These are phyloP conservation scores for Gnathonemus longibarbis DNA, from an alignment of 2,113 vertebrate genomes.

Conservation along the genomic window DNA sequence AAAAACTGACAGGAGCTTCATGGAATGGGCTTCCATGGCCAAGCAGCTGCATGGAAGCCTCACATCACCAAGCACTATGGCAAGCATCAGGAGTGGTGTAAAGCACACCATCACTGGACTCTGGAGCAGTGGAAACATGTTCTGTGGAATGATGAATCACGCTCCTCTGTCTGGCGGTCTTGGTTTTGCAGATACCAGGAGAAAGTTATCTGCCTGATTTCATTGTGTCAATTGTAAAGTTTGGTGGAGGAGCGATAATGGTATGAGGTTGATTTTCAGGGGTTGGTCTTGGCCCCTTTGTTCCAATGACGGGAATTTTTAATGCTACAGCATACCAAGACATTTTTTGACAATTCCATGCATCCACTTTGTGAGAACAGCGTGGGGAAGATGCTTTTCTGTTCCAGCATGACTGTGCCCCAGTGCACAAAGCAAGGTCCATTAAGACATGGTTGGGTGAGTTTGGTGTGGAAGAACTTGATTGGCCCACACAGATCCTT, in stretches of 20 bases:
- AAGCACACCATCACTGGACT: too few species aligned
- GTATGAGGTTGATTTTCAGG: background rate
- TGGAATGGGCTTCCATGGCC: too few species aligned
- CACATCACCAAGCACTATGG: too few species aligned
- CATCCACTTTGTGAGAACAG: too few species aligned
- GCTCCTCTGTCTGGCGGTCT: too few species aligned
- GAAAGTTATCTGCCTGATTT: background rate
- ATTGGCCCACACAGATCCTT: background rate
- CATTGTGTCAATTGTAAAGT: background rate
- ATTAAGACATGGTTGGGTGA: background rate
- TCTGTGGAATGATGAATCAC: too few species aligned
- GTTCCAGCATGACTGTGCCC: background rate
- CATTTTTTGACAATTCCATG: background rate
- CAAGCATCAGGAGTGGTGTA: too few species aligned
- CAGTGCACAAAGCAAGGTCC: background rate
- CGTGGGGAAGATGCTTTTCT: background rate
- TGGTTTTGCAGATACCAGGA: too few species aligned
- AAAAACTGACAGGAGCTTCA: too few species aligned
- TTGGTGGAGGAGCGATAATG: background rate
- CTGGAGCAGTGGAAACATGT: too few species aligned
- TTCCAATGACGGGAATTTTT: background rate
- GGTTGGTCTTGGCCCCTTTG: background rate
- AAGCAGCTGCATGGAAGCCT: too few species aligned
- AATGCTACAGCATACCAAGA: background rate
- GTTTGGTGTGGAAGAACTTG: background rate